phyloP scores from a whole-genome alignment of 2,888 invertebrate genomes.

The Macrophya alboannulata region DNA sequence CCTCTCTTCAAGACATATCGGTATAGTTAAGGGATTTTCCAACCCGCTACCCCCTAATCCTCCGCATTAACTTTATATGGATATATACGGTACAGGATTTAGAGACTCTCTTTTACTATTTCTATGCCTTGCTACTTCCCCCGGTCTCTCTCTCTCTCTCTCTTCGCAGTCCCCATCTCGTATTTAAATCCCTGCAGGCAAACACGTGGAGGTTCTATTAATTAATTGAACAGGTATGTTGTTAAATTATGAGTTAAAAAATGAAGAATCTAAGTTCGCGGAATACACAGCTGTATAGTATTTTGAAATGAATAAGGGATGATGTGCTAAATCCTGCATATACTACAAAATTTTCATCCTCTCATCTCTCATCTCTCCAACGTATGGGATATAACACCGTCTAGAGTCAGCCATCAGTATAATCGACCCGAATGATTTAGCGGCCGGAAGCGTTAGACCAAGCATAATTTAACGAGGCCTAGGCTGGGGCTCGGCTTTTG shows the following conservation, averaged over 20 bases:
- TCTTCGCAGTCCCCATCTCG: too few species aligned
- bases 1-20: constrained; percentile 58
- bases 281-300: too few species aligned
- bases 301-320: too few species aligned
- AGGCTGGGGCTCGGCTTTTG: not conserved
- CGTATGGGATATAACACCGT: not conserved
- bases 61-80: constrained; percentile 42
- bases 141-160: not conserved
- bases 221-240: too few species aligned
- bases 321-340: too few species aligned
- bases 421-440: constrained; percentile 55
- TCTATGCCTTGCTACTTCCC: not conserved
- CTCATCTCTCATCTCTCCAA: too few species aligned
- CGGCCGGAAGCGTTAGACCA: constrained; percentile 50
- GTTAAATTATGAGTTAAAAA: too few species aligned
- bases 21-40: constrained; percentile 65
- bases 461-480: constrained; percentile 53
- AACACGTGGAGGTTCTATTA: too few species aligned
- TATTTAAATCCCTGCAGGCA: not conserved
- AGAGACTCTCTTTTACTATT: not conserved
- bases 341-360: too few species aligned
- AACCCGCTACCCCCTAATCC: constrained; percentile 58
- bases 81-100: not conserved
- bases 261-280: too few species aligned
- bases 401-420: constrained; percentile 29